phyloP scores from a whole-genome alignment of 2,797 vertebrate species.

The Rhinella marina region DNA sequence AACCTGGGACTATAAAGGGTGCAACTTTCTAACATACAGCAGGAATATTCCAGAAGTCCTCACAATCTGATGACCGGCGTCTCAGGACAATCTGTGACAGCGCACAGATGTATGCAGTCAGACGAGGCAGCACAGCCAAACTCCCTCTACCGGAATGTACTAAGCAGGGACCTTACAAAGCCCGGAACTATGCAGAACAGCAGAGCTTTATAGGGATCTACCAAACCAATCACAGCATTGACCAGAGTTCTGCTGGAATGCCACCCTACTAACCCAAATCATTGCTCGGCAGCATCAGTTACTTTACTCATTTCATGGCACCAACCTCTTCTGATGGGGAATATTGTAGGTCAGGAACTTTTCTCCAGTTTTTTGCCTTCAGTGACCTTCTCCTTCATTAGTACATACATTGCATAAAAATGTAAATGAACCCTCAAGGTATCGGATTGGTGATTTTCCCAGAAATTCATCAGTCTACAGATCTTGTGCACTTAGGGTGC shows the following conservation, averaged over 20 bases:
- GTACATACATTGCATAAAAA: too few species aligned
- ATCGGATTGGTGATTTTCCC: too few species aligned
- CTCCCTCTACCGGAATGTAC: constrained; percentile 8
- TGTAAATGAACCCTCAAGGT: too few species aligned
- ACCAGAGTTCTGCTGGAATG: background rate
- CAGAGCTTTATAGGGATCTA: background rate
- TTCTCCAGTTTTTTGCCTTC: too few species aligned
- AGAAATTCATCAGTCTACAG: too few species aligned
- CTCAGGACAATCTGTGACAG: background rate
- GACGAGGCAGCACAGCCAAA: background rate
- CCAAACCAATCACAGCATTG: background rate
- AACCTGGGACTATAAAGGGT: too few species aligned
- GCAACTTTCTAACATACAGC: background rate
- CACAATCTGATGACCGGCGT: background rate
- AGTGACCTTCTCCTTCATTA: too few species aligned
- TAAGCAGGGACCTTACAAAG: background rate
- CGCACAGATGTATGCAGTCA: background rate
- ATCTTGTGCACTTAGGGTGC: too few species aligned
- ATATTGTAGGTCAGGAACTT: too few species aligned
- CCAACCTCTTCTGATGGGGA: too few species aligned
- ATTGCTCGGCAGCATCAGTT: too few species aligned
- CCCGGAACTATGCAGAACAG: background rate
- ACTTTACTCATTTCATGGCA: background rate
- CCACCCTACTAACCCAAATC: background rate
- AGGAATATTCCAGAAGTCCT: background rate